Evolutionary conservation across 2,113 vertebrate species (phyloP), one percentile per base, ranked within the genome.

Genomic region (Tichodroma muraria): DNA sequence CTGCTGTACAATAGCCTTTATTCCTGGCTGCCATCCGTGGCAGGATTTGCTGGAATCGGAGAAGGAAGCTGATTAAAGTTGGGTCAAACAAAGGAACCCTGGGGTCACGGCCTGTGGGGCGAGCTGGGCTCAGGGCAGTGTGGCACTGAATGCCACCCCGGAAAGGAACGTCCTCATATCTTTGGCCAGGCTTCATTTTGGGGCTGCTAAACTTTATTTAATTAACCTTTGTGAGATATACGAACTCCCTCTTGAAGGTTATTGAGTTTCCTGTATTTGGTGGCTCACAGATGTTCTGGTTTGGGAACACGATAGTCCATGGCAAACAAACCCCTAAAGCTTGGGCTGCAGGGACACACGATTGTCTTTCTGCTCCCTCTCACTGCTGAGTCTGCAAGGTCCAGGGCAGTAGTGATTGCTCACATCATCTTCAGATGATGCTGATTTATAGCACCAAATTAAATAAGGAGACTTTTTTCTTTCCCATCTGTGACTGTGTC

Each of bases 61-160:
- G 94, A 80, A 87, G 95, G 90, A 93, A 94, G 45, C 91, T 81
- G 90, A 92, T 96, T 95, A 86, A 93, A 78, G 24, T 24, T 75
- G 88, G 88, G 90, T 86, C 83, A 85, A 66, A 85, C 79, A 95
- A 93, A 96, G 82, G 69, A 70, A 14, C 70, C 44, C 45, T 1
- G 44, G 64, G 89, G 73, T 89, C 73, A 1, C 2, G 0, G 69
- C 80, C 68, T 6, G 40, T 2, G 71, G 83, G 80, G 57, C 0
- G 35, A n/a, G 80, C 80, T 50, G 40, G 21, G 60, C 81, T 47
- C 2, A 2, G 35, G 78, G 45, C 61, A 66, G 30, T 2, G 9
- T 15, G 72, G 85, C 88, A 8, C 5, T 10, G 49, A 71, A 68
- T 47, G 64, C 59, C 49, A 15, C 89, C 40, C 14, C 4, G 2